Percentiles rank a stretch among this genome's conserved stretches.
Conservation (phyloP, 1,140 invertebrate species). For the Watersipora subatra region DNA sequence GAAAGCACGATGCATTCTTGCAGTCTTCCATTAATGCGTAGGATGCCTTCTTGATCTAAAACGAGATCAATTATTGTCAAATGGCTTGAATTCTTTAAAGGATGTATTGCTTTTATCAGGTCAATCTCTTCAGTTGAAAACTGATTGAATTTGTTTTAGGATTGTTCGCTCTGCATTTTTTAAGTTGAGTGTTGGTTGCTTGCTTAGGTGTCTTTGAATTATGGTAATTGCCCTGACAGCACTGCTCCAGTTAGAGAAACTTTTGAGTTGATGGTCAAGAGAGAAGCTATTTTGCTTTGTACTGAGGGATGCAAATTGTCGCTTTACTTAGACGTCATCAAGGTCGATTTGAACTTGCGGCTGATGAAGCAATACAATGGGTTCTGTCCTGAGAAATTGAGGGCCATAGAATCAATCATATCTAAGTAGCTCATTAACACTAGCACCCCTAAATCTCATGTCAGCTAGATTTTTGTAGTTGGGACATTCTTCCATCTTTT, state of each 20-base stretch:
- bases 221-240: background rate
- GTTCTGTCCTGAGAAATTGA: constrained; percentile 8
- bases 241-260: background rate
- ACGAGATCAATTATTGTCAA: background rate
- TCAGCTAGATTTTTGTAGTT: constrained; percentile 14
- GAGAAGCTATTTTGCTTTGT: background rate
- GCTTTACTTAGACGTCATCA: background rate
- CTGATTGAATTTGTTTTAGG: background rate
- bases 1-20: background rate
- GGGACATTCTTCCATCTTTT: constrained; percentile 4
- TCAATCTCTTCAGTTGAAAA: background rate
- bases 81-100: background rate
- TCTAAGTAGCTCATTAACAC: constrained; percentile 1
- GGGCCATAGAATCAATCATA: constrained; percentile 16
- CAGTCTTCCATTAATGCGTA: background rate
- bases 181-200: background rate
- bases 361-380: background rate
- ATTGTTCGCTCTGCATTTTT: background rate
- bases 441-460: constrained; percentile 12
- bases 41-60: background rate
- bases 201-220: background rate
- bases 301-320: background rate
- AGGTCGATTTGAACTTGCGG: background rate
- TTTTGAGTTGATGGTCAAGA: background rate
- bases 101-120: background rate